phyloP scores from a whole-genome alignment of 2,113 vertebrate species.

The Mirza zaza region DNA sequence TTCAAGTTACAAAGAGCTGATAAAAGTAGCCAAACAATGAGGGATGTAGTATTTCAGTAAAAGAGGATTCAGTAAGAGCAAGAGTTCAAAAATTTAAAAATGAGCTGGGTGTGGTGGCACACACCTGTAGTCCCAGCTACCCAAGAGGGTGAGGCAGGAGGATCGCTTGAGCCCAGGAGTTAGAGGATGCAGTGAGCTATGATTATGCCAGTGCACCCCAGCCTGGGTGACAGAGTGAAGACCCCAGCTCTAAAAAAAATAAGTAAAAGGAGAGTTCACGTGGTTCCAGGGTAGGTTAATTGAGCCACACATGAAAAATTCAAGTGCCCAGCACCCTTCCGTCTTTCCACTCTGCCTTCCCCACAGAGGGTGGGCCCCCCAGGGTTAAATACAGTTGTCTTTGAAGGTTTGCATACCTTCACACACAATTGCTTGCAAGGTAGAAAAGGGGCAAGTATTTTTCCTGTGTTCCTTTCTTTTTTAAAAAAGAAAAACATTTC shows the following conservation, averaged over 20 bases:
- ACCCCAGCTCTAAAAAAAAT: no score
- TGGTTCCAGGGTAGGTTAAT: neutral
- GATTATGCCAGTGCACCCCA: no score
- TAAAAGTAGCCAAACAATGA: neutral
- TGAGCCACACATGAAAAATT: neutral
- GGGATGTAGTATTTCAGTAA: neutral
- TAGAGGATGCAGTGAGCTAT: no score
- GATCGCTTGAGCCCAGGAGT: no score
- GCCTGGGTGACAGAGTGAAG: no score
- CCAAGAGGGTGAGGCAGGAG: no score
- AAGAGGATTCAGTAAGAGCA: no score
- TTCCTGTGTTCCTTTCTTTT: neutral
- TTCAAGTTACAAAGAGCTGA: neutral
- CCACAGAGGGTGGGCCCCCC: neutral
- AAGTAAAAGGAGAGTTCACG: neutral
- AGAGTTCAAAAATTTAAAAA: no score
- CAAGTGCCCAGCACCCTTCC: neutral
- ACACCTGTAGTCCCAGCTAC: no score
- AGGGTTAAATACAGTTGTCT: neutral
- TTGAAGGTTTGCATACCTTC: neutral
- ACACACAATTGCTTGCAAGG: neutral
- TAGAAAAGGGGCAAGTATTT: neutral
- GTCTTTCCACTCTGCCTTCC: neutral
- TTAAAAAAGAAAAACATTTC: neutral
- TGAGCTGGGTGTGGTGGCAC: no score